Evolutionary conservation across 2,888 invertebrate genomes (phyloP), one percentile per base, ranked within the genome.

Genomic region (Neoitamus cyanurus): DNA sequence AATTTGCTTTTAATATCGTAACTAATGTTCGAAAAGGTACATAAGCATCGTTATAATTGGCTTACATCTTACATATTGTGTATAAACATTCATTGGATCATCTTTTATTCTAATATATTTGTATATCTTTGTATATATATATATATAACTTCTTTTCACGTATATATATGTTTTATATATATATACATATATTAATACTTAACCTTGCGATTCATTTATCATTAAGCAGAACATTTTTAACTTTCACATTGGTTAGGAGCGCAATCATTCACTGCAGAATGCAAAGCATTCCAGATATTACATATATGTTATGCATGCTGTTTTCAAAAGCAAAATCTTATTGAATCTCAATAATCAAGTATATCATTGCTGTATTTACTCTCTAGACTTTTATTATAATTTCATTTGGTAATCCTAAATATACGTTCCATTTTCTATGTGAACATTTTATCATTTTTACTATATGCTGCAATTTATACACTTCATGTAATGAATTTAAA

Each of bases 41-140:
- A 86, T 86, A 86, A 86, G 86, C 86, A 86, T 86, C 85, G 25
- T 85, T 77, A 83, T 85, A 85, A 85, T 84, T 85, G 84, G 85
- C 85, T 85, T 84, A 70, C 73, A 83, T 84, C 80, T 83, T 78
- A 69, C 68, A 15, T 83, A 83, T 70, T 83, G 48, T 85, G 48
- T 78, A 78, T 84, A 84, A 69, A 37, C 31, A 69, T 69, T 83
- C 73, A 83, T 70, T 73, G 72, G 28, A 34, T 82, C 72, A 25
- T 84, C 28, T 36, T 83, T 83, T 78, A 58, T 58, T 58, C 25
- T 58, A 25, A 83, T 84, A 69, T 68, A 78, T 75, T 85, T 80
- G 68, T 77, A 78, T 37, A 30, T 77, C 69, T 69, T 84, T 69
- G 37, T 70, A 85, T 86, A 73, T 70, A 42, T 37, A 42, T 37